Evolutionary conservation across 2,113 vertebrate genomes (phyloP).

Genomic region (Sardina pilchardus): DNA sequence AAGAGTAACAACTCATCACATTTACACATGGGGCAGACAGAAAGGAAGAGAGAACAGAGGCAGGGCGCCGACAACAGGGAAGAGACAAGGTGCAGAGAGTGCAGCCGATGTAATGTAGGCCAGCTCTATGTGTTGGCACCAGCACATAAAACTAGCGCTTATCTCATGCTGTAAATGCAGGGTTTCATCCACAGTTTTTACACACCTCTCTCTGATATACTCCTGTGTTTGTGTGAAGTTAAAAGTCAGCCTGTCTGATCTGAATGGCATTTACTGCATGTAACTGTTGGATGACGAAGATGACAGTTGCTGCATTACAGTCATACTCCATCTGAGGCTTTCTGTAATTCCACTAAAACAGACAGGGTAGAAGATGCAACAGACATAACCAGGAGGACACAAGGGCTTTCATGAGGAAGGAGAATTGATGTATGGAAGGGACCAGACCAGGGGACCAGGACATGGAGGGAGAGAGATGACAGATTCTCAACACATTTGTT

Average conservation of each 20-base stretch:
- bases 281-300: neutral
- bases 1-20: slow-evolving; percentile 15
- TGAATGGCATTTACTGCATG: neutral
- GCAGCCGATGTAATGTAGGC: neutral
- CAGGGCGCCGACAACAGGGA: neutral
- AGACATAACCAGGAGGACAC: no score
- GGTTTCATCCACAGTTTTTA: neutral
- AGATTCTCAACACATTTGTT: no score
- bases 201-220: neutral
- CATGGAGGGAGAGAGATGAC: neutral
- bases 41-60: neutral
- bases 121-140: neutral
- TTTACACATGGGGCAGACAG: slow-evolving; percentile 26
- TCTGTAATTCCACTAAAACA: neutral
- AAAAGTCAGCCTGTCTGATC: neutral
- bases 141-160: neutral
- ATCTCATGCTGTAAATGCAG: neutral
- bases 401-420: neutral
- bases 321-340: neutral
- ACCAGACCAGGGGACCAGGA: neutral
- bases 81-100: neutral
- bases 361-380: neutral
- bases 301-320: neutral
- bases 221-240: neutral
- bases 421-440: neutral